These are phyloP conservation scores for Malacoraja senta DNA, from an alignment of 2,797 vertebrate species.

Conservation along the genomic window DNA sequence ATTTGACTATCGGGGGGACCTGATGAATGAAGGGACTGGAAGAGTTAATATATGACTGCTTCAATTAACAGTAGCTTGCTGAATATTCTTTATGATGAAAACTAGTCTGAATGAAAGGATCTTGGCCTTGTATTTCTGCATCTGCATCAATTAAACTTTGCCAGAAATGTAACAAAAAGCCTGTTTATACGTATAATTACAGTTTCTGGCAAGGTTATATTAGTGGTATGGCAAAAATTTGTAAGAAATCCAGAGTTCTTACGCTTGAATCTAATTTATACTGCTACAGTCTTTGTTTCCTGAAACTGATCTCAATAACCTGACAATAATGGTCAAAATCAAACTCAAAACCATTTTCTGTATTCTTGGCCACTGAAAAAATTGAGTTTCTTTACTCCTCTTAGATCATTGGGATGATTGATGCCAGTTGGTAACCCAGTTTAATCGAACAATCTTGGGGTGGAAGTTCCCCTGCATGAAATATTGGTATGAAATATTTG, in stretches of 20 bases:
- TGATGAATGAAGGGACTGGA: neutral
- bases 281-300: neutral
- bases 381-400: neutral
- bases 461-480: neutral
- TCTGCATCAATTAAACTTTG: neutral
- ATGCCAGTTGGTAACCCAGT: no score
- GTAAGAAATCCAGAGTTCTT: neutral
- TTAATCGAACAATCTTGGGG: neutral
- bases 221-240: neutral
- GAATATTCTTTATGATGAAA: neutral
- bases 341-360: neutral
- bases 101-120: neutral
- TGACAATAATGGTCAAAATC: neutral
- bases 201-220: neutral
- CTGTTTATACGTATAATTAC: neutral
- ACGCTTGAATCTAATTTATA: neutral
- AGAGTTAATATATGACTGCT: constrained; percentile 11
- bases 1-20: neutral
- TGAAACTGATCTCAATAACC: neutral
- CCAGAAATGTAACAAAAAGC: neutral
- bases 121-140: neutral
- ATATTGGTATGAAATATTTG: no score
- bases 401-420: neutral
- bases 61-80: neutral
- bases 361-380: neutral